Evolutionary conservation across 1,140 invertebrate genomes (phyloP).

Genomic region (Ostrea denselamellosa): DNA sequence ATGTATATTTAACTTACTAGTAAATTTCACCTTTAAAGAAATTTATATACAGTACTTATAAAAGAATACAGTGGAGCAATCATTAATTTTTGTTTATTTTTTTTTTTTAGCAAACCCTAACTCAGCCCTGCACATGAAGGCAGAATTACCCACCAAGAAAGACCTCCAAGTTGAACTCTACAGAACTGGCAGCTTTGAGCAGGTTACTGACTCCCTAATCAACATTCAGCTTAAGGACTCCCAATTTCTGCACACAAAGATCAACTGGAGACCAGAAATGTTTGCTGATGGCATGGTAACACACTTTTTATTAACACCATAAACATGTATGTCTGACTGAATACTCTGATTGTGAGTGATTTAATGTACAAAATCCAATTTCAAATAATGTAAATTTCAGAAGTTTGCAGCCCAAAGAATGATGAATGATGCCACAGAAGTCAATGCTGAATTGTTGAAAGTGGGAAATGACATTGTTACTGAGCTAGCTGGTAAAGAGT

Average conservation of each 20-base stretch:
- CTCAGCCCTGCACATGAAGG: slow-evolving; percentile 50
- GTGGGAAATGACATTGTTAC: slow-evolving; percentile 50
- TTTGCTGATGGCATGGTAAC: slow-evolving; percentile 57
- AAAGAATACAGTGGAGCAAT: background rate
- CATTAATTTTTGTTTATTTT: background rate
- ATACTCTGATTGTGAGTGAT: too few species aligned
- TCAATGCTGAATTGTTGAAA: slow-evolving; percentile 50
- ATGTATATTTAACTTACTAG: background rate
- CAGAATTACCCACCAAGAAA: slow-evolving; percentile 48
- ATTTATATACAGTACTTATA: background rate
- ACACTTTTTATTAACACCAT: background rate
- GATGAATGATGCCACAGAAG: slow-evolving; percentile 46
- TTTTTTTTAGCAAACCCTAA: slow-evolving; percentile 38
- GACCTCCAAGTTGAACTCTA: slow-evolving; percentile 53
- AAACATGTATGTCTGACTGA: background rate
- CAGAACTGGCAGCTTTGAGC: slow-evolving; percentile 48
- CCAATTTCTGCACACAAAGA: slow-evolving; percentile 55
- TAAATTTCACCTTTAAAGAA: too few species aligned
- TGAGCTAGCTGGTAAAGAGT: slow-evolving; percentile 62
- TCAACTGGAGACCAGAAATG: slow-evolving; percentile 61
- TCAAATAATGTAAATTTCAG: background rate
- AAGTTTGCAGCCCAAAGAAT: slow-evolving; percentile 31
- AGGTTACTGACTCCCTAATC: slow-evolving; percentile 49
- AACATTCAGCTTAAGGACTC: slow-evolving; percentile 48
- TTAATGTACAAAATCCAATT: background rate